A percentile compares a stretch with the other conserved stretches of the same genome.
Evolutionary conservation across 1,140 invertebrate species (phyloP).

Genomic region (Euglossa dilemma): DNA sequence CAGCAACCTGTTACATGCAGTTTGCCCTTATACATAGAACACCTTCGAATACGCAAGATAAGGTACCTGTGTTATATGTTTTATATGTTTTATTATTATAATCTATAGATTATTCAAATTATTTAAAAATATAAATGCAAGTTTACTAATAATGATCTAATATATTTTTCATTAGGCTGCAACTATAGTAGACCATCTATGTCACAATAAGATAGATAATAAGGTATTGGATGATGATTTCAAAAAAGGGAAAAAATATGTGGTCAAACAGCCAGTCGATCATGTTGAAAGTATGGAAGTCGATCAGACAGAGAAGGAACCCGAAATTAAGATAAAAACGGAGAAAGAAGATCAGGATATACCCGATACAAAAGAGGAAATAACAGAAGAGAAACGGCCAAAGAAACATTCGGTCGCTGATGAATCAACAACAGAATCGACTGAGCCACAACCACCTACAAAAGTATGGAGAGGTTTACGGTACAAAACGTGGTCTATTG

Average conservation of each 20-base stretch:
- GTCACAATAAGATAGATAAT: constrained; percentile 82
- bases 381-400: constrained; percentile 81
- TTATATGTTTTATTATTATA: background rate
- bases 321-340: constrained; percentile 74
- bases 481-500: constrained; percentile 89
- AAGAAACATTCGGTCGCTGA: constrained; percentile 80
- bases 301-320: constrained; percentile 62
- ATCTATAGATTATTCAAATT: background rate
- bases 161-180: constrained; percentile 80
- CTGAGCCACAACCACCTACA: constrained; percentile 80
- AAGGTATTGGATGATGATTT: constrained; percentile 78
- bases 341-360: constrained; percentile 84
- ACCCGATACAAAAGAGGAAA: constrained; percentile 78
- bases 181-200: constrained; percentile 85
- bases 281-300: constrained; percentile 69
- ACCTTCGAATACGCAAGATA: constrained; percentile 82
- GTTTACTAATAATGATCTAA: background rate
- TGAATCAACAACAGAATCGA: constrained; percentile 68
- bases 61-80: constrained; percentile 71
- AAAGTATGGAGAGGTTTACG: constrained; percentile 89
- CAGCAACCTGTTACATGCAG: constrained; percentile 92
- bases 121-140: background rate
- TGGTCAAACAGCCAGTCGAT: constrained; percentile 67
- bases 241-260: constrained; percentile 74
- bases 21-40: constrained; percentile 87